These are phyloP conservation scores for Hanleya hanleyi DNA, from an alignment of 2,888 invertebrate genomes.

Conservation along the genomic window DNA sequence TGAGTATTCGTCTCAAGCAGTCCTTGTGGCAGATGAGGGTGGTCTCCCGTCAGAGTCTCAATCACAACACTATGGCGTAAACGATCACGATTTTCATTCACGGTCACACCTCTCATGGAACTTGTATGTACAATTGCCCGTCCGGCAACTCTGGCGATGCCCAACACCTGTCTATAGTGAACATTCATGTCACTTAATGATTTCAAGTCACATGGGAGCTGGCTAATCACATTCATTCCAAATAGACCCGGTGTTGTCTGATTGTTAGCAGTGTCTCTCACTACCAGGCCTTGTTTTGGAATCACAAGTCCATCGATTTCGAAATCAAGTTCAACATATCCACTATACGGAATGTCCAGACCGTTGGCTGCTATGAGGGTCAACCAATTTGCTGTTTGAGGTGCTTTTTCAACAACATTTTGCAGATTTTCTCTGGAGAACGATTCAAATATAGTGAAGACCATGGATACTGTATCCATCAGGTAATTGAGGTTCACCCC, in stretches of 20 bases:
- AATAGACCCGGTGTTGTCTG: slow-evolving; percentile 9
- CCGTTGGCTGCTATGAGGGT: slow-evolving; percentile 17
- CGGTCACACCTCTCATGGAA: neutral
- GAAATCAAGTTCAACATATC: slow-evolving; percentile 30
- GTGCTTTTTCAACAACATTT: neutral
- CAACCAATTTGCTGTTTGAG: neutral
- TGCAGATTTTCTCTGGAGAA: slow-evolving; percentile 14
- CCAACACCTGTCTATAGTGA: neutral
- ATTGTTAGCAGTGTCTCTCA: neutral
- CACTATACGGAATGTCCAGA: slow-evolving; percentile 22
- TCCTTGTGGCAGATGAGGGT: neutral
- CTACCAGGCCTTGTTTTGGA: neutral
- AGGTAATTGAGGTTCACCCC: slow-evolving; percentile 14
- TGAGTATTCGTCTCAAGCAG: neutral
- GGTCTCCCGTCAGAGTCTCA: neutral
- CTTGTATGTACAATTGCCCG: neutral
- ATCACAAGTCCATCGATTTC: neutral
- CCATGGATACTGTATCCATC: slow-evolving; percentile 23
- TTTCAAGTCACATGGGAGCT: neutral
- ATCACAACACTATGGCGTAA: neutral
- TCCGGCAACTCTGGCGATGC: neutral
- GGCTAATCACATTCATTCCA: slow-evolving; percentile 15
- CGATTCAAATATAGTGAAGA: slow-evolving; percentile 13
- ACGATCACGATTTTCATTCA: neutral
- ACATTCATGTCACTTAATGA: neutral